A percentile compares a stretch with the other conserved stretches of the same genome.
Conservation (phyloP, 2,113 vertebrate species). For the cattle (Bos taurus) region DNA sequence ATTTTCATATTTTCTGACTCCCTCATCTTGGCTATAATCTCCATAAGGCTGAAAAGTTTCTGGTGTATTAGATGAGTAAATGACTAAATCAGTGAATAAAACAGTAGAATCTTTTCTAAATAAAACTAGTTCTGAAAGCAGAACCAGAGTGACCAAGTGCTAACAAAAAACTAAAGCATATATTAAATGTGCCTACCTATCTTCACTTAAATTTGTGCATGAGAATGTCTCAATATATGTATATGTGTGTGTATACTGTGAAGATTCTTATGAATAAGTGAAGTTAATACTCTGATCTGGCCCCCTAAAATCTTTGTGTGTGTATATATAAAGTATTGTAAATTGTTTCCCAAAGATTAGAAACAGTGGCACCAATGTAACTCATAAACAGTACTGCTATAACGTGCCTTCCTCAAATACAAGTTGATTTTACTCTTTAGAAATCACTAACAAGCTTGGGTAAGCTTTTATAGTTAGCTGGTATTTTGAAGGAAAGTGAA, state of each 20-base stretch:
- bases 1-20: background rate
- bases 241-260: background rate
- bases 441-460: conserved; percentile 14
- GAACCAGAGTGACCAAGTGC: background rate
- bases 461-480: background rate
- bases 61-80: background rate
- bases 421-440: background rate
- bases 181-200: background rate
- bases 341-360: background rate
- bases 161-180: background rate
- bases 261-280: background rate
- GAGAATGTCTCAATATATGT: background rate
- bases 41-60: background rate
- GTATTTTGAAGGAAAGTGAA: background rate
- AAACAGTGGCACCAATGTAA: background rate
- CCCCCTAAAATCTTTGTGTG: background rate
- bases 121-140: background rate
- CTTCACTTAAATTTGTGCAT: background rate
- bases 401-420: background rate
- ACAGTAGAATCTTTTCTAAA: background rate
- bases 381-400: background rate
- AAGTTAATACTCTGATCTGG: background rate
- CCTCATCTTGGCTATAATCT: background rate
- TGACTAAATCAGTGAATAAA: background rate
- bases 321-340: background rate